phyloP scores from a whole-genome alignment of 2,888 invertebrate species.

The Diloba caeruleocephala region DNA sequence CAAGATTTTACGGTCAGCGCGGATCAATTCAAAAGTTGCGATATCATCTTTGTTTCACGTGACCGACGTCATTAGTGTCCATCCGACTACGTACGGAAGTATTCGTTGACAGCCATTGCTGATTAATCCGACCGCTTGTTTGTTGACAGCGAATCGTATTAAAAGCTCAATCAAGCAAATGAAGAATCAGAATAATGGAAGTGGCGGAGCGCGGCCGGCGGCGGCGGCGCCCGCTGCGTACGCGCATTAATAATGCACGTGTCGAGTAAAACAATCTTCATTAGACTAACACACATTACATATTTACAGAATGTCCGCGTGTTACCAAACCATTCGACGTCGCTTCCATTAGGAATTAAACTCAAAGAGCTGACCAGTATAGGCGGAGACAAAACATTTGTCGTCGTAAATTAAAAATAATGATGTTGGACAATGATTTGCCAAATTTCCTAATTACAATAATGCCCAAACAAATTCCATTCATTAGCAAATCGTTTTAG shows the following conservation, averaged over 20 bases:
- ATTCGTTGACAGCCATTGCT: conserved; percentile 82
- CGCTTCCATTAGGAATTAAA: conserved; percentile 72
- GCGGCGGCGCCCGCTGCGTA: conserved; percentile 79
- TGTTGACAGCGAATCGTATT: conserved; percentile 86
- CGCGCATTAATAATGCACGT: conserved; percentile 88
- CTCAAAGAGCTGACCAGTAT: conserved; percentile 52
- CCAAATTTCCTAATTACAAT: conserved; percentile 78
- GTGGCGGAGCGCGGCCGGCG: conserved; percentile 63
- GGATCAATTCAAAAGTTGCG: conserved; percentile 70
- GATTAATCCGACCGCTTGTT: conserved; percentile 82
- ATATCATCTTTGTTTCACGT: conserved; percentile 80
- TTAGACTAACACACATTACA: conserved; percentile 84
- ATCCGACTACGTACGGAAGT: conserved; percentile 57
- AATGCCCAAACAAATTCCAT: conserved; percentile 61
- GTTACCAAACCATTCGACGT: conserved; percentile 63
- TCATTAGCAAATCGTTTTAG: conserved; percentile 50
- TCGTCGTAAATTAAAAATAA: conserved; percentile 75
- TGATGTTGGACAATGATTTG: conserved; percentile 79
- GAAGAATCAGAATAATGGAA: conserved; percentile 88
- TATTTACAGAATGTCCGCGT: conserved; percentile 69
- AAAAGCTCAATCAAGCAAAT: conserved; percentile 89
- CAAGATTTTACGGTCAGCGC: conserved; percentile 59
- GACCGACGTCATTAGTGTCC: conserved; percentile 79
- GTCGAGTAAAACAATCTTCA: conserved; percentile 86
- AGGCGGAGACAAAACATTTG: conserved; percentile 54